Conservation (phyloP, 2,113 vertebrate genomes). For the Zapornia atra region DNA sequence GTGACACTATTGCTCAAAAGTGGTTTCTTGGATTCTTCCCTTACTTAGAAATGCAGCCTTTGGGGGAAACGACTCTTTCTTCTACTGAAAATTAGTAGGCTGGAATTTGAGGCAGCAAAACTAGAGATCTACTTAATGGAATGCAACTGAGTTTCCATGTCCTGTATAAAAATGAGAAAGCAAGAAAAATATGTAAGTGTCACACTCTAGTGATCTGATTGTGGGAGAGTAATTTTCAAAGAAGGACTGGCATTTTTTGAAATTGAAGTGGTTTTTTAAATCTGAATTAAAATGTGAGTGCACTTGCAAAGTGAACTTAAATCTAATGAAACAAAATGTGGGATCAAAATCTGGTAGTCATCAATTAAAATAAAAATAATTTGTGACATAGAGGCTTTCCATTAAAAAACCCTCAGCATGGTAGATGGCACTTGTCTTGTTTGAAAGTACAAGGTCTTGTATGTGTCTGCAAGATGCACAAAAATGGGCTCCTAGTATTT, state of each 20-base stretch:
- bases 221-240: not conserved
- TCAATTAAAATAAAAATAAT: not conserved
- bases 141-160: not conserved
- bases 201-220: not conserved
- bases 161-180: not conserved
- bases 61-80: not conserved
- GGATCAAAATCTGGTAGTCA: not conserved
- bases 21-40: not conserved
- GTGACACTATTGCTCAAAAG: not conserved
- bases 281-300: not conserved
- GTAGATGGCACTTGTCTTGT: not conserved
- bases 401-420: not conserved
- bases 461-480: not conserved
- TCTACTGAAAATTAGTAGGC: not conserved
- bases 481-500: constrained; percentile 8
- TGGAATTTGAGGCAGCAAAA: not conserved
- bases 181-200: not conserved
- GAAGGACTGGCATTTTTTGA: not conserved
- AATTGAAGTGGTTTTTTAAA: not conserved
- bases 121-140: not conserved
- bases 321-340: not conserved
- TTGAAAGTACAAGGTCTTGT: not conserved
- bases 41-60: not conserved
- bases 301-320: not conserved
- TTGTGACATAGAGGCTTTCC: not conserved